phyloP scores from a whole-genome alignment of 2,113 vertebrate genomes.

The Phyllopteryx taeniolatus region DNA sequence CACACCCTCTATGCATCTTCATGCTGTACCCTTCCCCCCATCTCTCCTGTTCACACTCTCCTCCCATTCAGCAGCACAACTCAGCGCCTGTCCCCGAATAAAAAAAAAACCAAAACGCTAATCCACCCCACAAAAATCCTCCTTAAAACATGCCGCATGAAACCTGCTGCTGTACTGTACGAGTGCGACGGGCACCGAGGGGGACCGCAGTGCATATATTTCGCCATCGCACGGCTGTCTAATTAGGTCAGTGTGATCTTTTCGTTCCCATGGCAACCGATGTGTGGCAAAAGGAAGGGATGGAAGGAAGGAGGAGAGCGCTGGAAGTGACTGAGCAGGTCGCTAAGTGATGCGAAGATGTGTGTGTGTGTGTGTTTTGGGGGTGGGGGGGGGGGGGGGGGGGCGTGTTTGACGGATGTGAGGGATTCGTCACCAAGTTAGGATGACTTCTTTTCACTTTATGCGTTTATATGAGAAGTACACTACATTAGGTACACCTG shows the following conservation, averaged over 20 bases:
- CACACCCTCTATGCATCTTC: neutral
- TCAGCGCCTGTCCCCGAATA: neutral
- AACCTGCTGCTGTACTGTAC: constrained; percentile 46
- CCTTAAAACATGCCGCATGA: constrained; percentile 1
- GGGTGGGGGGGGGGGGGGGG: neutral
- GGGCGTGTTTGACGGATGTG: neutral
- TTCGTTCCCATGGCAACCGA: constrained; percentile 67
- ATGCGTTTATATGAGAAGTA: neutral
- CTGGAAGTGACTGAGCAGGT: constrained; percentile 38
- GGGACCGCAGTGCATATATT: constrained; percentile 63
- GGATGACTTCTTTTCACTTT: neutral
- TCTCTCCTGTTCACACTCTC: neutral
- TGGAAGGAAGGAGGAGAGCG: neutral
- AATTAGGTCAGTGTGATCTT: constrained; percentile 69
- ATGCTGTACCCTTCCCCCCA: neutral
- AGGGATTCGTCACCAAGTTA: neutral
- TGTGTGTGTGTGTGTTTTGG: neutral
- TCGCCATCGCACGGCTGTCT: constrained; percentile 63
- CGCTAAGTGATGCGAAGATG: constrained; percentile 41
- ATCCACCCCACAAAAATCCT: neutral
- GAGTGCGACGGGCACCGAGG: constrained; percentile 19
- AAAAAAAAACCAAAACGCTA: neutral
- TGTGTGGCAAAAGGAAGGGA: constrained; percentile 28
- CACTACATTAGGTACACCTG: neutral
- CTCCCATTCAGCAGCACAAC: neutral